These are phyloP conservation scores for Blennius ocellaris DNA, from an alignment of 2,113 vertebrate genomes.

Conservation along the genomic window DNA sequence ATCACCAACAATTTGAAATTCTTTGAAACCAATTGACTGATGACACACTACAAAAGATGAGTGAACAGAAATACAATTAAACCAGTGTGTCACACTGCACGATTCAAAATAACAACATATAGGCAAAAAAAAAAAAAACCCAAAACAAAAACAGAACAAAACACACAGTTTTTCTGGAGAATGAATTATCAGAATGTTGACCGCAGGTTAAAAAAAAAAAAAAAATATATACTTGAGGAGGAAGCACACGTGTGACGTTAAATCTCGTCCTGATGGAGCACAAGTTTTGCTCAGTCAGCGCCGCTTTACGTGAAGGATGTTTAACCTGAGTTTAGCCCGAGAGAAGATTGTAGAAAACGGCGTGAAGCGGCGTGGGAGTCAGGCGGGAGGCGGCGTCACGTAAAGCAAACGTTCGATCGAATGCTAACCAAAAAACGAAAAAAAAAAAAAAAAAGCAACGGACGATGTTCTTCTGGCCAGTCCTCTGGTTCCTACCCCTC, in stretches of 20 bases:
- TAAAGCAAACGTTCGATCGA: slow-evolving; percentile 5
- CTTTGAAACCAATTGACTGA: background rate
- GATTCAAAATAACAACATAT: background rate
- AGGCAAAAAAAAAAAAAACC: background rate
- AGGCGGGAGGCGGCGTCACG: background rate
- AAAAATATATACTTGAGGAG: background rate
- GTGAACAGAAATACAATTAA: slow-evolving; percentile 1
- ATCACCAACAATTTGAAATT: too few species aligned
- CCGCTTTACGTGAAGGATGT: slow-evolving; percentile 11
- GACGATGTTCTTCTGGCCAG: background rate
- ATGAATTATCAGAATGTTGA: slow-evolving; percentile 22
- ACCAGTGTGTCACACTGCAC: background rate
- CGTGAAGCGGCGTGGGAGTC: background rate
- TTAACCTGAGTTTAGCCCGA: slow-evolving; percentile 61
- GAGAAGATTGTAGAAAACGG: slow-evolving; percentile 7
- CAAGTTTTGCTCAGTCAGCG: too few species aligned
- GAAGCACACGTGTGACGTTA: slow-evolving; percentile 15
- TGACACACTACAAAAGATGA: slow-evolving; percentile 9
- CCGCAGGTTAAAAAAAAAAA: slow-evolving; percentile 16
- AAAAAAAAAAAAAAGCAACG: background rate
- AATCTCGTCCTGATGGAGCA: too few species aligned
- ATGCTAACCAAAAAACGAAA: background rate
- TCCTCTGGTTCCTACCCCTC: slow-evolving; percentile 51
- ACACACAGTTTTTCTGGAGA: slow-evolving; percentile 1
- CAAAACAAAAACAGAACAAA: slow-evolving; percentile 4